Percentiles rank a stretch among this genome's conserved stretches.
Evolutionary conservation across 1,140 invertebrate species (phyloP).

Genomic region (Megalonaias nervosa): DNA sequence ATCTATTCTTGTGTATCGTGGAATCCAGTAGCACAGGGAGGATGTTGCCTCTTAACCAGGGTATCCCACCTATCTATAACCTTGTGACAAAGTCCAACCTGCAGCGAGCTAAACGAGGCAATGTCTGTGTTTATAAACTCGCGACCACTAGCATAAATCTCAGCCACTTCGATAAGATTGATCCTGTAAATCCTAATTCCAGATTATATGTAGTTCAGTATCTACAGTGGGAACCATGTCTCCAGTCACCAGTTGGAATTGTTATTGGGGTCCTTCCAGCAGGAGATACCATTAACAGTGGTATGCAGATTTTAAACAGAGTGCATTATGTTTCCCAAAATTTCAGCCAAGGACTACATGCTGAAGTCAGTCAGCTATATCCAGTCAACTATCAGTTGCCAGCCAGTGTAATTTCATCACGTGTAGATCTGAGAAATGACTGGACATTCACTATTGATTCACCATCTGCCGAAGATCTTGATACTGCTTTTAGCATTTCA

Average conservation of each 20-base stretch:
- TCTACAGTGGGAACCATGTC: conserved; percentile 56
- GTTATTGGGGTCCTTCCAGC: conserved; percentile 56
- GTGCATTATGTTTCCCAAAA: conserved; percentile 50
- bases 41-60: conserved; percentile 62
- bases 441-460: conserved; percentile 97
- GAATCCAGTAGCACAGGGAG: conserved; percentile 54
- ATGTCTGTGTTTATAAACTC: conserved; percentile 59
- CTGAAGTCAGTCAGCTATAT: conserved; percentile 35
- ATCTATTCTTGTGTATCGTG: conserved; percentile 60
- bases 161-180: conserved; percentile 53
- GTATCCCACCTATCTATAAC: conserved; percentile 57
- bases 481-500: conserved; percentile 90
- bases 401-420: conserved; percentile 69
- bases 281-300: conserved; percentile 44
- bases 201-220: conserved; percentile 66
- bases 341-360: conserved; percentile 30
- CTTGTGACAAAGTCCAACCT: conserved; percentile 35
- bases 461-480: conserved; percentile 96
- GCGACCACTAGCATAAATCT: conserved; percentile 44
- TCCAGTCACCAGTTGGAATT: conserved; percentile 58
- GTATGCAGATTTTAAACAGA: conserved; percentile 52
- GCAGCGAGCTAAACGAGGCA: conserved; percentile 41
- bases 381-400: conserved; percentile 34
- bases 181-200: conserved; percentile 31
- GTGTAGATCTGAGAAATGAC: conserved; percentile 72